A percentile compares a stretch with the other conserved stretches of the same genome.
These are phyloP conservation scores for Marronus borbonicus DNA, from an alignment of 2,888 invertebrate species.

Conservation along the genomic window DNA sequence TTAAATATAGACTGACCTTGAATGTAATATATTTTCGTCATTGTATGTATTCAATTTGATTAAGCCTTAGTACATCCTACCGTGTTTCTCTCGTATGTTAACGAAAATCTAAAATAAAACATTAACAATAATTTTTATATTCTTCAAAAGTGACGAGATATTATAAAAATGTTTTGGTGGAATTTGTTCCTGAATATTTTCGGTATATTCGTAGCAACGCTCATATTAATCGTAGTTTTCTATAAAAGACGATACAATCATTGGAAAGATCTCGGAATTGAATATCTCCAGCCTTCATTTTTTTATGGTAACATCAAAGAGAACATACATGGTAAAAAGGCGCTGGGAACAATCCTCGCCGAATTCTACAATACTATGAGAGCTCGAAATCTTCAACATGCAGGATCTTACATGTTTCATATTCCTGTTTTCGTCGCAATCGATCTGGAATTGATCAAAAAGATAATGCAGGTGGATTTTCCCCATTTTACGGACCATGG, in stretches of 20 bases:
- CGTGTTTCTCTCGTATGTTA: too few relatives aligned
- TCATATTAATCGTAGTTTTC: conserved; percentile 30
- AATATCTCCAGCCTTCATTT: conserved; percentile 59
- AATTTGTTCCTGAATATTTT: background rate
- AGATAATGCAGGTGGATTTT: conserved; percentile 64
- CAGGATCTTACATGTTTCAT: conserved; percentile 55
- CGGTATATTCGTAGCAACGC: background rate
- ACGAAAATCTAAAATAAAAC: too few relatives aligned
- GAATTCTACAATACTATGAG: conserved; percentile 54
- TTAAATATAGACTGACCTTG: background rate
- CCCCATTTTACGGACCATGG: conserved; percentile 62
- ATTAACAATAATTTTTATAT: too few relatives aligned
- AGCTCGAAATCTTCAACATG: conserved; percentile 54
- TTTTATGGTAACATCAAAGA: conserved; percentile 60
- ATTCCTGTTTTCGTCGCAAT: conserved; percentile 61
- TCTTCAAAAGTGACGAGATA: too few relatives aligned
- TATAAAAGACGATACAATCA: conserved; percentile 56
- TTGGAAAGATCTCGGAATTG: conserved; percentile 61
- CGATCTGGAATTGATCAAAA: conserved; percentile 63
- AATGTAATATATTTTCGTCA: too few relatives aligned
- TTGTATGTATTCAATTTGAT: too few relatives aligned
- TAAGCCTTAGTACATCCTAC: too few relatives aligned
- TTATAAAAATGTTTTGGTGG: conserved; percentile 10
- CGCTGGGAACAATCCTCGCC: conserved; percentile 47
- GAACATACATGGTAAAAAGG: conserved; percentile 50